phyloP scores from a whole-genome alignment of 1,140 invertebrate genomes.

The Heliconius hewitsoni region DNA sequence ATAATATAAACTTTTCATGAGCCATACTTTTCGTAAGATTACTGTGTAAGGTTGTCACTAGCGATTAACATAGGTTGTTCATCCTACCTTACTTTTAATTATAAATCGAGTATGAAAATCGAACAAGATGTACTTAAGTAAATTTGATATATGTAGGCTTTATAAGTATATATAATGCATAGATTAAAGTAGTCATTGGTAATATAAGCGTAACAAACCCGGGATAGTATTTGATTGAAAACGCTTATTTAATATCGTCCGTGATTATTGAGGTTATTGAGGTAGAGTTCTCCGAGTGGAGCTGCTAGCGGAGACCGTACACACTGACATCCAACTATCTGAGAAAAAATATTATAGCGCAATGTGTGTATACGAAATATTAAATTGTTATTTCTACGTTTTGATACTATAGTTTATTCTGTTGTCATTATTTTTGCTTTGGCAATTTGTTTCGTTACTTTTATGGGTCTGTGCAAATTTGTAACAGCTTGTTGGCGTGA shows the following conservation, averaged over 20 bases:
- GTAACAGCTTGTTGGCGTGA: slow-evolving; percentile 33
- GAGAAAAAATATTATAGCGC: slow-evolving; percentile 43
- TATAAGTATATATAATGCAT: slow-evolving; percentile 78
- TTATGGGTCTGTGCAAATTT: slow-evolving; percentile 71
- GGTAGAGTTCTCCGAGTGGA: slow-evolving; percentile 32
- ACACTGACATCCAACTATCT: slow-evolving; percentile 48
- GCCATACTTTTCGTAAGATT: slow-evolving; percentile 51
- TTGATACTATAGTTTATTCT: slow-evolving; percentile 38
- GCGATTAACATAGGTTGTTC: slow-evolving; percentile 52
- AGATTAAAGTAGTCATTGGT: slow-evolving; percentile 71
- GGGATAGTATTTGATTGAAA: slow-evolving; percentile 70
- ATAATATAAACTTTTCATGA: slow-evolving; percentile 43
- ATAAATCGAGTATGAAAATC: slow-evolving; percentile 66
- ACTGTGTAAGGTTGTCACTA: slow-evolving; percentile 70
- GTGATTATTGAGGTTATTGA: slow-evolving; percentile 39
- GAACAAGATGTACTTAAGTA: slow-evolving; percentile 81
- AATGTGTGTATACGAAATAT: slow-evolving; percentile 70
- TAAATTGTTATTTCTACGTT: slow-evolving; percentile 62
- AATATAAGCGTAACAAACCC: slow-evolving; percentile 65
- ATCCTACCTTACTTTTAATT: slow-evolving; percentile 63
- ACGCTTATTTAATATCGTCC: slow-evolving; percentile 70
- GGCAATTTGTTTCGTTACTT: slow-evolving; percentile 57
- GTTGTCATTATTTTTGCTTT: slow-evolving; percentile 50
- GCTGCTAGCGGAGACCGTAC: slow-evolving; percentile 53
- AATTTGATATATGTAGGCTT: slow-evolving; percentile 77